Conservation (phyloP, 37 sponge, comb jelly and placozoan genomes). For the Aphrocallistes beatrix region DNA sequence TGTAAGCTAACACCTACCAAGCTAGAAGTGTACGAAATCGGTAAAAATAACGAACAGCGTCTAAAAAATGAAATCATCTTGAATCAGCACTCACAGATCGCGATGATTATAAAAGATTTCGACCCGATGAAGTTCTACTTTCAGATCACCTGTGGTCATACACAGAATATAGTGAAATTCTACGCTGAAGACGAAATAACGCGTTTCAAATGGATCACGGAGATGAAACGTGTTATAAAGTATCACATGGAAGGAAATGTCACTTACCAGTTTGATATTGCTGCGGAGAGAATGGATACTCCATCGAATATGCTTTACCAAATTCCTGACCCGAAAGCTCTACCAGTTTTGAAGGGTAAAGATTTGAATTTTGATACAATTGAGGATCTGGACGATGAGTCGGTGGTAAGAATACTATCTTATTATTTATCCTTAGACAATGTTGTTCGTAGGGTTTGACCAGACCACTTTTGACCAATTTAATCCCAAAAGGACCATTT, state of each 20-base stretch:
- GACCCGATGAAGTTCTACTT: background rate
- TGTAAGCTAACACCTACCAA: background rate
- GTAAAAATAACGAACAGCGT: background rate
- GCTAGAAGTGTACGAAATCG: background rate
- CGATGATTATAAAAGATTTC: background rate
- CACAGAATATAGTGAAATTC: background rate
- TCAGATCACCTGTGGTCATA: background rate
- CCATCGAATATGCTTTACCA: background rate
- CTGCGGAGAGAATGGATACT: background rate
- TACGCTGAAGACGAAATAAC: background rate
- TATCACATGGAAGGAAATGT: background rate
- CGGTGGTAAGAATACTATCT: background rate
- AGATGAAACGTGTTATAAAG: background rate
- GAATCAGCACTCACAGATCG: background rate
- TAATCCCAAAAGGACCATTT: background rate
- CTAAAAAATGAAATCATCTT: background rate
- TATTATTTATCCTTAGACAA: background rate
- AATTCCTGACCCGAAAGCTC: background rate
- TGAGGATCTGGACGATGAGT: background rate
- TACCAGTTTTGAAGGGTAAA: background rate
- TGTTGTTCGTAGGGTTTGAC: background rate
- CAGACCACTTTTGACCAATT: background rate
- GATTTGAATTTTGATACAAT: background rate
- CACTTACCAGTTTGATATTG: background rate
- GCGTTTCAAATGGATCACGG: background rate